Evolutionary conservation across 2,888 invertebrate genomes (phyloP).

Genomic region (Andrena trimmerana): DNA sequence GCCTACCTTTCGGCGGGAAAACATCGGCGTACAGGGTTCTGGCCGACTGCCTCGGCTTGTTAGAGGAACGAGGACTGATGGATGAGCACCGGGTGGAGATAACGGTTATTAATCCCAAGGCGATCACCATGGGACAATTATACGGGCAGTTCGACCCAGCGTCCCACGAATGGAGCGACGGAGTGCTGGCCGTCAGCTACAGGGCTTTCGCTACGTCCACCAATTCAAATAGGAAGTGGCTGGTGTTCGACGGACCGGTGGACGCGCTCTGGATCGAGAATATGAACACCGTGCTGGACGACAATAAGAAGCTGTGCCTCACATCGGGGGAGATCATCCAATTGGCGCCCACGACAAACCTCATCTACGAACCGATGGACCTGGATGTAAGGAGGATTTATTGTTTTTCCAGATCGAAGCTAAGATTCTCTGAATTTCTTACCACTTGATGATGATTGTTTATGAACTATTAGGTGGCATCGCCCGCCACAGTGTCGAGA

Average conservation of each 20-base stretch:
- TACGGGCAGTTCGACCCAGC: slow-evolving; percentile 98
- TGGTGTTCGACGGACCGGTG: slow-evolving; percentile 98
- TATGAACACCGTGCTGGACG: slow-evolving; percentile 97
- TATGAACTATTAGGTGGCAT: slow-evolving; percentile 88
- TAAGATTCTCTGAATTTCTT: no score
- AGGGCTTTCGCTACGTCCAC: slow-evolving; percentile 91
- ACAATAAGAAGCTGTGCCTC: slow-evolving; percentile 97
- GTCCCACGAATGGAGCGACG: slow-evolving; percentile 98
- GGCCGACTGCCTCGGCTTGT: slow-evolving; percentile 91
- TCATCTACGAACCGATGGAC: slow-evolving; percentile 98
- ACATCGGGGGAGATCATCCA: slow-evolving; percentile 99
- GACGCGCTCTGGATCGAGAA: slow-evolving; percentile 99
- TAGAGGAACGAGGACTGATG: slow-evolving; percentile 92
- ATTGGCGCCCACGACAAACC: slow-evolving; percentile 94
- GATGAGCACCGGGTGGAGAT: slow-evolving; percentile 92
- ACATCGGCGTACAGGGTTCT: slow-evolving; percentile 93
- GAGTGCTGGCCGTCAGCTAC: slow-evolving; percentile 94
- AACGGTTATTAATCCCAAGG: slow-evolving; percentile 96
- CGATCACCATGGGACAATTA: slow-evolving; percentile 98
- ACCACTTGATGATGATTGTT: not conserved
- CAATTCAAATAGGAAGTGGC: slow-evolving; percentile 92
- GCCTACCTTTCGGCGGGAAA: slow-evolving; percentile 96
- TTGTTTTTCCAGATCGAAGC: not conserved
- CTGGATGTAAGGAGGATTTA: slow-evolving; percentile 87
- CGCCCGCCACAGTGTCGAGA: slow-evolving; percentile 96